These are phyloP conservation scores for Nesidiocoris tenuis DNA, from an alignment of 2,888 invertebrate species.

Conservation along the genomic window DNA sequence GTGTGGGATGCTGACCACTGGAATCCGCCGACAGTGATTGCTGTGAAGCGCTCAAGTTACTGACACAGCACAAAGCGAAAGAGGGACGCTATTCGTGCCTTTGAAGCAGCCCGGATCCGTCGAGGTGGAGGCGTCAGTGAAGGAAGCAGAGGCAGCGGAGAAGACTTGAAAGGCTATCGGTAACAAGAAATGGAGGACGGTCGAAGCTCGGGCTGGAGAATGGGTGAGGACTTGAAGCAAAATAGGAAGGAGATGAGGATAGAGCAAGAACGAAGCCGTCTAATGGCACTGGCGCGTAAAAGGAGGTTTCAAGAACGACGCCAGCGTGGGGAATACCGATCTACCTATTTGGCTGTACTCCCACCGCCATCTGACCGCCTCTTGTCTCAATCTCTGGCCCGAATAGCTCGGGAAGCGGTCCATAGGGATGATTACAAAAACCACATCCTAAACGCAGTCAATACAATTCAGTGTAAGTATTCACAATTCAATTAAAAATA, in stretches of 20 bases:
- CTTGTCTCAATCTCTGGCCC: conserved; percentile 5
- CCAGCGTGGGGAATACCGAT: neutral
- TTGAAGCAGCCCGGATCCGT: neutral
- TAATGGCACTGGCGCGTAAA: neutral
- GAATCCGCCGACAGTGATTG: neutral
- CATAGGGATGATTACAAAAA: conserved; percentile 9
- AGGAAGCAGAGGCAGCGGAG: neutral
- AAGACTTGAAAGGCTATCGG: neutral
- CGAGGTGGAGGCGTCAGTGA: neutral
- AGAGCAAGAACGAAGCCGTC: neutral
- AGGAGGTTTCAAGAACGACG: neutral
- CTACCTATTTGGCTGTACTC: conserved; percentile 4
- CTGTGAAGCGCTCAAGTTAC: neutral
- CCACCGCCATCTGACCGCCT: conserved; percentile 18
- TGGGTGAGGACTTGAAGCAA: neutral
- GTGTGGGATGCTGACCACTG: neutral
- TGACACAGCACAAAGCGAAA: neutral
- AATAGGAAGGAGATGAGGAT: neutral
- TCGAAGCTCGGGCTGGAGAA: neutral
- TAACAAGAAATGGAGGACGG: neutral
- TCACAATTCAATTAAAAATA: no score
- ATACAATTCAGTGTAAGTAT: conserved; percentile 17
- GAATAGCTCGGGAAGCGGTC: neutral
- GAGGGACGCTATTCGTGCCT: neutral
- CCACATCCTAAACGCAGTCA: neutral